A percentile compares a stretch with the other conserved stretches of the same genome.
Conservation (phyloP, 2,888 invertebrate genomes). For the Amiota minor region DNA sequence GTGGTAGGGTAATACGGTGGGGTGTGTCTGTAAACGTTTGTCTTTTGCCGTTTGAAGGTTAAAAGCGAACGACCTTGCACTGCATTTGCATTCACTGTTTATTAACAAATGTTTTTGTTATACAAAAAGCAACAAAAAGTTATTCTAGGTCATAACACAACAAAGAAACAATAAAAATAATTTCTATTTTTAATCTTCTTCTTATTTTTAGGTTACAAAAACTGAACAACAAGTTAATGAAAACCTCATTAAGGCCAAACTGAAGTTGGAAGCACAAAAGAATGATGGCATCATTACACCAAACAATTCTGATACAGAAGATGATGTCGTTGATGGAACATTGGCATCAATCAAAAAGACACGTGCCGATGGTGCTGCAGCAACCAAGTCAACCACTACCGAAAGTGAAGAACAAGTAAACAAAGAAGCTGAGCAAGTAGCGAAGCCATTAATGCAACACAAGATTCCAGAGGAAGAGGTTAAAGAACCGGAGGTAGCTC, state of each 20-base stretch:
- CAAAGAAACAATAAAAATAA: conserved; percentile 36
- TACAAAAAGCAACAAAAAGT: conserved; percentile 40
- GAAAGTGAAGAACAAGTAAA: conserved; percentile 74
- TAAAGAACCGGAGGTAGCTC: conserved; percentile 40
- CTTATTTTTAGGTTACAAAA: conserved; percentile 49
- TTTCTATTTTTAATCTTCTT: conserved; percentile 29
- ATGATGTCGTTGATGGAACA: conserved; percentile 76
- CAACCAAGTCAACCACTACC: conserved; percentile 67
- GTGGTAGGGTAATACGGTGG: conserved; percentile 17
- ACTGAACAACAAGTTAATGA: conserved; percentile 62
- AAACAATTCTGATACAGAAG: conserved; percentile 89
- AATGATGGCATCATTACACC: conserved; percentile 78
- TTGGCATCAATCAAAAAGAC: conserved; percentile 73
- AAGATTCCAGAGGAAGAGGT: conserved; percentile 62
- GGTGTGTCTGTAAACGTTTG: conserved; percentile 36
- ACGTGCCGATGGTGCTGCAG: conserved; percentile 59
- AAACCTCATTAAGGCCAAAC: conserved; percentile 63
- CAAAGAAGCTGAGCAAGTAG: background rate
- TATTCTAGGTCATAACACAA: conserved; percentile 55
- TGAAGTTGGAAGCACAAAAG: conserved; percentile 59
- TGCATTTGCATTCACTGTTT: conserved; percentile 27
- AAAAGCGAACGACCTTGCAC: conserved; percentile 57
- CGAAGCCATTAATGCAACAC: conserved; percentile 47
- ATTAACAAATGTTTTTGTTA: conserved; percentile 47
- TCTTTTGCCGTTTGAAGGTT: conserved; percentile 46